phyloP scores from a whole-genome alignment of 2,113 vertebrate genomes.

The Tragelaphus strepsiceros region DNA sequence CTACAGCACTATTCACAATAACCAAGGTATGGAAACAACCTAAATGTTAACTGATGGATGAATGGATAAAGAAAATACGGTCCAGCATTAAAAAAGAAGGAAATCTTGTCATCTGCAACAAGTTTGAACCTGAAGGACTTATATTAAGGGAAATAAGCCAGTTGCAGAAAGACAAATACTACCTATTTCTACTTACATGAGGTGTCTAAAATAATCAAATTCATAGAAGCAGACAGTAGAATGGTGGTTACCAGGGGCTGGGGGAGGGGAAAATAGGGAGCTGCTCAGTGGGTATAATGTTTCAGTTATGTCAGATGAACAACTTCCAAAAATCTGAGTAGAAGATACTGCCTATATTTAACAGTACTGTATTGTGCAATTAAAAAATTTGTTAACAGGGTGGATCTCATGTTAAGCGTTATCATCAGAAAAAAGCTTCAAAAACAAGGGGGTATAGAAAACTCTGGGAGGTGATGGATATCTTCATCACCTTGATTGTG shows the following conservation, averaged over 20 bases:
- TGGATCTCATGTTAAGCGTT: not conserved
- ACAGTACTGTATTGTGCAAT: not conserved
- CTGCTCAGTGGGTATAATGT: not conserved
- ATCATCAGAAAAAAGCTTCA: not conserved
- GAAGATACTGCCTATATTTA: not conserved
- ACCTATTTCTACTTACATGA: not conserved
- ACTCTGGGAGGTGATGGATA: not conserved
- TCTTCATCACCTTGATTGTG: not conserved
- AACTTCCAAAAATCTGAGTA: not conserved
- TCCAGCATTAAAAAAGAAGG: not conserved
- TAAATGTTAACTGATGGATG: not conserved
- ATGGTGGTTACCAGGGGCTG: not conserved
- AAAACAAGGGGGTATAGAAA: not conserved
- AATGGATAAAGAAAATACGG: not conserved
- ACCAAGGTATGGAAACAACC: not conserved
- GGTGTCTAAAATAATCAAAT: not conserved
- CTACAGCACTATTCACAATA: not conserved
- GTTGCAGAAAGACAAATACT: not conserved
- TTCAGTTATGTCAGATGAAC: not conserved
- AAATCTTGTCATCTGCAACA: not conserved
- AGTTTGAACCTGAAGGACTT: not conserved
- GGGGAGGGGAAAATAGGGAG: not conserved
- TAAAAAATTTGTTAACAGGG: not conserved
- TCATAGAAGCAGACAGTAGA: not conserved
- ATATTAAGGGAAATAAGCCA: not conserved